These are phyloP conservation scores for Stenichneumon culpator DNA, from an alignment of 2,888 invertebrate genomes.

Conservation along the genomic window DNA sequence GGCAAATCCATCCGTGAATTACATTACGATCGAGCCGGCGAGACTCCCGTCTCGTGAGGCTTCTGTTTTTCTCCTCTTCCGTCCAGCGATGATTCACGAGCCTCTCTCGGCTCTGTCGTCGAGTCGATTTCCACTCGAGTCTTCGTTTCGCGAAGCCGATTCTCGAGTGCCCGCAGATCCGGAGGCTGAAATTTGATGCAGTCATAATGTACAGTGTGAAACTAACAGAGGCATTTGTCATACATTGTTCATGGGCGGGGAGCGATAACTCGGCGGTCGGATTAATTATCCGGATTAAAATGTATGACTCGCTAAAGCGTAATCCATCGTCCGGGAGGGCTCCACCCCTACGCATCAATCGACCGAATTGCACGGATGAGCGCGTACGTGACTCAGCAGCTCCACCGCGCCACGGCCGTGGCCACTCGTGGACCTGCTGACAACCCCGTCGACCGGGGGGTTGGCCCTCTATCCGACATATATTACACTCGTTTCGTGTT, in stretches of 20 bases:
- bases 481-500: constrained; percentile 42
- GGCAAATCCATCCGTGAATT: constrained; percentile 51
- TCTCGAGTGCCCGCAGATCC: constrained; percentile 10
- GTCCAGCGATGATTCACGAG: constrained; percentile 50
- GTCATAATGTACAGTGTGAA: background rate
- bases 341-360: constrained; percentile 34
- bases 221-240: background rate
- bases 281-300: constrained; percentile 61
- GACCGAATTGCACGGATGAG: constrained; percentile 17
- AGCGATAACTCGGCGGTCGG: constrained; percentile 29
- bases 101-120: constrained; percentile 7
- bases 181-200: background rate
- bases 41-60: background rate
- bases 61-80: constrained; percentile 24
- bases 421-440: constrained; percentile 57
- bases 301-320: constrained; percentile 31
- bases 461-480: constrained; percentile 21
- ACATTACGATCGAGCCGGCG: constrained; percentile 44
- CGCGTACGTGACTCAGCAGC: constrained; percentile 54
- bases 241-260: background rate
- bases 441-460: constrained; percentile 43
- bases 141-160: background rate
- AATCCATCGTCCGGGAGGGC: background rate
- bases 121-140: constrained; percentile 12
- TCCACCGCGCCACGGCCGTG: constrained; percentile 5